phyloP scores from a whole-genome alignment of 1,140 invertebrate species.

The Drosophila ohnishii region DNA sequence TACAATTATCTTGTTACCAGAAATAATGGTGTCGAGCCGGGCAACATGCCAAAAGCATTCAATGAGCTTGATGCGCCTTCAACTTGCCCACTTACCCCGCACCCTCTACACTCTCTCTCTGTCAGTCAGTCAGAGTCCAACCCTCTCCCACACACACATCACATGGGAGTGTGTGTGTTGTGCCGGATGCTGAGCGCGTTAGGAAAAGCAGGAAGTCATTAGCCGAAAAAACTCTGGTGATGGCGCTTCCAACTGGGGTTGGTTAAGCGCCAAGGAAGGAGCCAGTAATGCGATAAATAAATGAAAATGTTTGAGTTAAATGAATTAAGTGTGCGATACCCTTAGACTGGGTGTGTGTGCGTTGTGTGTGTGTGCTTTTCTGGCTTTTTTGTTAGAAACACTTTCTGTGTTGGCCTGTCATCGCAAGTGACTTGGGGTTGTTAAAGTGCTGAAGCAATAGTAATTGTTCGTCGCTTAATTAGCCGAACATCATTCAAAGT shows the following conservation, averaged over 20 bases:
- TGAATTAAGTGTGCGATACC: conserved; percentile 79
- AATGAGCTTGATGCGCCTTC: conserved; percentile 58
- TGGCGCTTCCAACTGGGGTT: conserved; percentile 49
- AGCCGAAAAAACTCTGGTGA: conserved; percentile 58
- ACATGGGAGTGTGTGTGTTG: conserved; percentile 22
- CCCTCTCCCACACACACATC: conserved; percentile 29
- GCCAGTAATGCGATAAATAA: conserved; percentile 78
- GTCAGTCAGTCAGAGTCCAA: conserved; percentile 38
- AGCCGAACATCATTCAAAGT: conserved; percentile 74
- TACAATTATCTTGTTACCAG: conserved; percentile 82
- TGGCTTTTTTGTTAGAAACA: conserved; percentile 72
- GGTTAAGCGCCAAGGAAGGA: conserved; percentile 13
- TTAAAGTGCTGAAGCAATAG: conserved; percentile 48
- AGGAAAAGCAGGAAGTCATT: conserved; percentile 78
- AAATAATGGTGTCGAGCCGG: conserved; percentile 80
- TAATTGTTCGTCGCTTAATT: conserved; percentile 68
- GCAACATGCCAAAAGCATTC: conserved; percentile 81
- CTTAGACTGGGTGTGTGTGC: conserved; percentile 12
- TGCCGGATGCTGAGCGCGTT: conserved; percentile 68
- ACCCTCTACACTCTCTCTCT: not conserved
- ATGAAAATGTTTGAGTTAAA: conserved; percentile 82
- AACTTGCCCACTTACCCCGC: conserved; percentile 21
- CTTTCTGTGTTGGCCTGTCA: conserved; percentile 76
- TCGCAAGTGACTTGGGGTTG: conserved; percentile 63
- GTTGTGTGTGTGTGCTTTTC: not conserved